Evolutionary conservation across 2,888 invertebrate species (phyloP).

Genomic region (Gymnosoma rotundatum): DNA sequence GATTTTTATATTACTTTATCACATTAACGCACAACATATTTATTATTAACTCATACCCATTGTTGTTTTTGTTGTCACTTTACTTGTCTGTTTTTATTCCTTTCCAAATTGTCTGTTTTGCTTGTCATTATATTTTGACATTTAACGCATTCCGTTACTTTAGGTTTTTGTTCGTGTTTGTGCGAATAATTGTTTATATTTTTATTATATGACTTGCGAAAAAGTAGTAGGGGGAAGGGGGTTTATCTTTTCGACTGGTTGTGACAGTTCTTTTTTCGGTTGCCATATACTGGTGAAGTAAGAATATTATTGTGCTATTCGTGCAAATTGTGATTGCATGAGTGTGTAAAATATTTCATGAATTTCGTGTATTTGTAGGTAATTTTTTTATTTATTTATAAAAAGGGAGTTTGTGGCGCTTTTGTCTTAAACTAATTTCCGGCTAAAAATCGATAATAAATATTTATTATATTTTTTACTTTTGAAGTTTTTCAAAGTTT

Average conservation of each 20-base stretch:
- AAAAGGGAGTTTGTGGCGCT: constrained; percentile 8
- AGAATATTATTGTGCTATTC: constrained; percentile 24
- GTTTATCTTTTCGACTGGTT: constrained; percentile 51
- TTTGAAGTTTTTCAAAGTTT: background rate
- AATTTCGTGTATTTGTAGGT: constrained; percentile 19
- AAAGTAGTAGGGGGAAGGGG: background rate
- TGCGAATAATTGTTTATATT: background rate
- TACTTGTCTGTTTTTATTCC: constrained; percentile 56
- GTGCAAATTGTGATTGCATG: constrained; percentile 48
- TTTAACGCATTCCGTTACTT: constrained; percentile 68
- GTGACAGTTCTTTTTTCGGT: constrained; percentile 62
- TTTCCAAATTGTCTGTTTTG: constrained; percentile 69
- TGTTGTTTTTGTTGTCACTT: constrained; percentile 37
- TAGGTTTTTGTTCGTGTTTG: background rate
- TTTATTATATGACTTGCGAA: background rate
- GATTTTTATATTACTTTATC: background rate
- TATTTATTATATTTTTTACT: background rate
- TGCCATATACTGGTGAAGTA: constrained; percentile 36
- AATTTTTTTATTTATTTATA: background rate
- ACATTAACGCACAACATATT: background rate
- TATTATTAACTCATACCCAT: constrained; percentile 18
- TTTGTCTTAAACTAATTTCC: constrained; percentile 46
- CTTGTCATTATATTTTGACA: constrained; percentile 71
- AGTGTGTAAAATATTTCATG: constrained; percentile 54
- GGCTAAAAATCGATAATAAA: constrained; percentile 52